phyloP scores from a whole-genome alignment of 2,888 invertebrate genomes.

The Ecliptopera silaceata region DNA sequence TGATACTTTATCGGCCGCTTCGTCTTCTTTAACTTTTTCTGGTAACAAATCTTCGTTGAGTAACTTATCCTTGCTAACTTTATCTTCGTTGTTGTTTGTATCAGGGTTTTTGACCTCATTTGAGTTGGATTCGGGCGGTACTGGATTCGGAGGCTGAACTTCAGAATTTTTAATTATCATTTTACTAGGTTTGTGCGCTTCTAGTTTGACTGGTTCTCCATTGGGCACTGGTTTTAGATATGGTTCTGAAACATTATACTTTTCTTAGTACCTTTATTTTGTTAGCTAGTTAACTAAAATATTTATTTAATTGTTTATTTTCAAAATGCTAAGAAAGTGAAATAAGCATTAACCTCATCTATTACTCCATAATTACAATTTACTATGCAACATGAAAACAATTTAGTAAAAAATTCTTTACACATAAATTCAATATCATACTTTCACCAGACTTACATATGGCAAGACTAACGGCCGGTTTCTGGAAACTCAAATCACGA shows the following conservation, averaged over 20 bases:
- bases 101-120: conserved; percentile 61
- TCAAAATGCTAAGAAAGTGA: no score
- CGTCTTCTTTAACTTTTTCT: conserved; percentile 43
- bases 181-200: conserved; percentile 37
- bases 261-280: no score
- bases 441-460: no score
- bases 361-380: no score
- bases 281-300: no score
- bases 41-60: conserved; percentile 31
- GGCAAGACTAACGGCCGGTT: no score
- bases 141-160: conserved; percentile 73
- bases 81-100: conserved; percentile 37
- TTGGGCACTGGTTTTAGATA: conserved; percentile 46
- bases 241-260: conserved; percentile 44
- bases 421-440: no score
- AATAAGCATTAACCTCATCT: no score
- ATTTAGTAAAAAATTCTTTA: no score
- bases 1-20: conserved; percentile 49
- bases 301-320: no score
- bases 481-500: no score
- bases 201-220: conserved; percentile 39
- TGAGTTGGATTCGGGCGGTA: conserved; percentile 69
- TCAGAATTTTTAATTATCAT: conserved; percentile 64
- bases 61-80: conserved; percentile 24
- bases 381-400: no score